These are phyloP conservation scores for Caenorhabditis remanei DNA, from an alignment of 1,140 invertebrate species.

Conservation along the genomic window DNA sequence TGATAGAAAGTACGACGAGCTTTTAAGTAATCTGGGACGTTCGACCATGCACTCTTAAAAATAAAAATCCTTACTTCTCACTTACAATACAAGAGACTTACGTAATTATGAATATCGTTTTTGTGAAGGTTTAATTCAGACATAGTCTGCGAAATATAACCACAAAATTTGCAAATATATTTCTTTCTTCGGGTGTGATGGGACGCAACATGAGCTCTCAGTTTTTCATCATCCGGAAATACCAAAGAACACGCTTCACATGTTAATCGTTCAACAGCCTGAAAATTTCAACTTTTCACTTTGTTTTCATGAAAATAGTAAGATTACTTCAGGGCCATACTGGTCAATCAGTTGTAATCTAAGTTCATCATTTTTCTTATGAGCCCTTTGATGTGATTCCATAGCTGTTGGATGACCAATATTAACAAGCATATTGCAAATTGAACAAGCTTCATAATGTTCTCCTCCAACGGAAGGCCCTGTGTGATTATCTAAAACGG, in stretches of 20 bases:
- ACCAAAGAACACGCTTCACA: slow-evolving; percentile 66
- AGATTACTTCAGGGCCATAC: slow-evolving; percentile 58
- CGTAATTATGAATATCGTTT: slow-evolving; percentile 61
- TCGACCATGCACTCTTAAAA: neutral
- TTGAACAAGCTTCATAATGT: slow-evolving; percentile 63
- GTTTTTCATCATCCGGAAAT: slow-evolving; percentile 65
- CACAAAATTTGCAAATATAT: slow-evolving; percentile 68
- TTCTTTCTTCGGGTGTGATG: slow-evolving; percentile 65
- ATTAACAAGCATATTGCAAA: slow-evolving; percentile 66
- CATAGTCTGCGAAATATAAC: slow-evolving; percentile 62
- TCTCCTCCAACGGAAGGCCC: neutral
- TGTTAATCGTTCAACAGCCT: slow-evolving; percentile 61
- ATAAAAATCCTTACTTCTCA: neutral
- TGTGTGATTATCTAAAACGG: neutral
- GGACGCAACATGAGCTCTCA: slow-evolving; percentile 55
- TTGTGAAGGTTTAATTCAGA: slow-evolving; percentile 68
- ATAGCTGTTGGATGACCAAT: slow-evolving; percentile 66
- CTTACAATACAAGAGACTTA: neutral
- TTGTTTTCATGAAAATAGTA: neutral
- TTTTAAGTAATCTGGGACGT: slow-evolving; percentile 10
- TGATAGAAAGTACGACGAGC: slow-evolving; percentile 25
- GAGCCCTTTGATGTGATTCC: slow-evolving; percentile 65
- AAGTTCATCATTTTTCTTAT: slow-evolving; percentile 68
- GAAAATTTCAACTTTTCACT: neutral
- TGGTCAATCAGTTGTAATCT: slow-evolving; percentile 52